These are phyloP conservation scores for Natator depressus DNA, from an alignment of 2,113 vertebrate species.

Conservation along the genomic window DNA sequence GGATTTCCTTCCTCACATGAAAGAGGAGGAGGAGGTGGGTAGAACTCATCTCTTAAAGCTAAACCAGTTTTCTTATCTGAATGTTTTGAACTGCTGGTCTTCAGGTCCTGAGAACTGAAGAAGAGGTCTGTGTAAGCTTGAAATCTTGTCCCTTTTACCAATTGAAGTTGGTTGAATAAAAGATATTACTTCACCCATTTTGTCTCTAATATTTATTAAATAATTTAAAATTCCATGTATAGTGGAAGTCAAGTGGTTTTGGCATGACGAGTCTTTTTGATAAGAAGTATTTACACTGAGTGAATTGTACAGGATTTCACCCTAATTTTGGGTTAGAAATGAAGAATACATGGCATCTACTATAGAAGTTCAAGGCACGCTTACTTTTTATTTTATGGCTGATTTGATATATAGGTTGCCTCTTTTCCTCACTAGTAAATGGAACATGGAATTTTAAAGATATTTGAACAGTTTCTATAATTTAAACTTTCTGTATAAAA, in stretches of 20 bases:
- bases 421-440: not conserved
- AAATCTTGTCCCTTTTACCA: not conserved
- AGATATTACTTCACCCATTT: not conserved
- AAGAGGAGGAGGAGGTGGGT: slow-evolving; percentile 97
- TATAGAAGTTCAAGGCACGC: not conserved
- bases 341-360: not conserved
- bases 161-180: not conserved
- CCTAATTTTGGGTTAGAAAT: not conserved
- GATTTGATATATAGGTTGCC: too few species aligned
- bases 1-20: slow-evolving; percentile 99
- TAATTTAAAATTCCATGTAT: not conserved
- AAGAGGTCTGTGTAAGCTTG: not conserved
- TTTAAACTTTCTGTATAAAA: not conserved
- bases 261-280: not conserved
- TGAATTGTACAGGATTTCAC: not conserved
- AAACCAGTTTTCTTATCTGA: not conserved
- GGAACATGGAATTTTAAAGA: not conserved
- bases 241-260: not conserved
- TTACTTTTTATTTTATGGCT: not conserved
- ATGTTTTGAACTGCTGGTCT: not conserved
- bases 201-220: not conserved
- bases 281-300: not conserved
- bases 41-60: not conserved
- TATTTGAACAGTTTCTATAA: not conserved
- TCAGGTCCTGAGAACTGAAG: too few species aligned